Base-by-base conservation (phyloP, 2,888 invertebrate species). In the Spodoptera exigua region DNA sequence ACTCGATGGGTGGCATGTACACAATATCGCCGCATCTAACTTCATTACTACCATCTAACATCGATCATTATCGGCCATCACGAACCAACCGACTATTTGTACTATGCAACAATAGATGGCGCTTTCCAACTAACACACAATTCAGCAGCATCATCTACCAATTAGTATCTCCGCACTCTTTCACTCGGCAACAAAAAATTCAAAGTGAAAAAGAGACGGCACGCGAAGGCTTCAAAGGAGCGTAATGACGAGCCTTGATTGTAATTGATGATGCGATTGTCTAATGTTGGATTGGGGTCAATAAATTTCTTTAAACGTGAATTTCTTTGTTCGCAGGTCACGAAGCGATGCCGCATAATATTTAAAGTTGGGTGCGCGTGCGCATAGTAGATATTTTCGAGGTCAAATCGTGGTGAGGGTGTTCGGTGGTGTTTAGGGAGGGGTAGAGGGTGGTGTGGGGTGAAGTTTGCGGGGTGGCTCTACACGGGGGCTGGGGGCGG, bases 401-500 rank as follows among this genome's bases (percentile, higher is more conserved):
- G 64, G 58, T 53, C 41, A 37, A 46, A 34, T 56, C 44, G 60
- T 32, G 48, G 56, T 66, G 56, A 52, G 41, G 48, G 52, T 40
- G 39, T 72, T 70, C 9, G 41, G 44, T 41, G 46, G 52, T 43
- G 39, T 48, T 58, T 53, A 48, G 59, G 41, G 73, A 27, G 74
- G 78, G 64, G 63, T 77, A 70, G 70, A 60, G 75, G 74, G 81
- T 75, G 75, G 76, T 81, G 74, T 80, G 81, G 77, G 82, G 80
- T 70, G 61, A 83, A 80, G 78, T 78, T 75, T 74, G 80, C 85
- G 90, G 84, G 89, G 95, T 95, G 95, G 93, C 91, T 86, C 88
- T 91, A 70, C 94, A 95, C 94, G 94, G 95, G 87, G 95, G 95
- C 86, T 95, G 95, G 95, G 95, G 95, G 94, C 95, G 95, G 94